These are phyloP conservation scores for Panagrolaimus sp. DNA, from an alignment of 1,140 invertebrate species.

Conservation along the genomic window DNA sequence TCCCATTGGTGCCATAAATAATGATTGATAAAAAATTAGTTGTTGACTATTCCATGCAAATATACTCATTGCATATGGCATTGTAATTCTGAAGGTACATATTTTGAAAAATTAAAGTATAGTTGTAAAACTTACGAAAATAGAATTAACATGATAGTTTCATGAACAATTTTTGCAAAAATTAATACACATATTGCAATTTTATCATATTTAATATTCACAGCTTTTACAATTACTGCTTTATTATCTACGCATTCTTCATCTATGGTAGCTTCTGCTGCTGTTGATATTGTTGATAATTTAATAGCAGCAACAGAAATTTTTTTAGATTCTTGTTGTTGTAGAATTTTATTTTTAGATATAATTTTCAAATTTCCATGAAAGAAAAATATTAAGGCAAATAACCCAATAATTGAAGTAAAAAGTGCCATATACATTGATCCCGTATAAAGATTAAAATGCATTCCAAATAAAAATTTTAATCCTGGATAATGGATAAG, in stretches of 20 bases:
- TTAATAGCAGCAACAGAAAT: no score
- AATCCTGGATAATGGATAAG: background rate
- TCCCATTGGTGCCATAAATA: background rate
- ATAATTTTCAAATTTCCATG: background rate
- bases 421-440: background rate
- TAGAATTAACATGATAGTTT: background rate
- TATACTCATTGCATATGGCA: background rate
- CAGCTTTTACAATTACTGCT: background rate
- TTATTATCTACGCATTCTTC: background rate
- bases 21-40: background rate
- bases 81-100: background rate
- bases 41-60: constrained; percentile 13
- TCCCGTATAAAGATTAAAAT: background rate
- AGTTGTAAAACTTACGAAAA: background rate
- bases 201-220: background rate
- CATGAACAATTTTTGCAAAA: background rate
- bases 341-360: background rate
- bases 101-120: no score
- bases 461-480: background rate
- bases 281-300: background rate
- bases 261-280: background rate
- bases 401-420: background rate
- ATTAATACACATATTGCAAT: background rate
- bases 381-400: background rate
- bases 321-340: background rate